Conservation (phyloP, 2,797 vertebrate genomes). For the Ctenopoma kingsleyae region DNA sequence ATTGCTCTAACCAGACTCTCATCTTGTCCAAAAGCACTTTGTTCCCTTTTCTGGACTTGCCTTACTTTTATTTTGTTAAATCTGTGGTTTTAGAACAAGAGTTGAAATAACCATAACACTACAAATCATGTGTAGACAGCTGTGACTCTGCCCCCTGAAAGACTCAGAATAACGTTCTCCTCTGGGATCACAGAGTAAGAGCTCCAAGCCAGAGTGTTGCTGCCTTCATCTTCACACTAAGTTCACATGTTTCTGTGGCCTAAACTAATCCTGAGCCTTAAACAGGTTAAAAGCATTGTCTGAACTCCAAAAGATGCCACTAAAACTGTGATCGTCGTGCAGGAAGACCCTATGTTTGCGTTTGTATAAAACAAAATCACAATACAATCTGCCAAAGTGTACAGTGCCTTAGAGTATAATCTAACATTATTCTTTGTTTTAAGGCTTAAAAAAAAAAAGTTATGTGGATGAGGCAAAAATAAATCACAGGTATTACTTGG, state of each 20-base stretch:
- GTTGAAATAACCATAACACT: conserved; percentile 52
- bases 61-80: conserved; percentile 70
- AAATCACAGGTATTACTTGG: conserved; percentile 49
- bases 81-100: conserved; percentile 50
- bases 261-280: conserved; percentile 90
- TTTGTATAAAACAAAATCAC: conserved; percentile 89
- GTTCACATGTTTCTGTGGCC: conserved; percentile 74
- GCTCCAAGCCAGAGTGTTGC: conserved; percentile 54
- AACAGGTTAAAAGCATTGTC: conserved; percentile 83
- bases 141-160: conserved; percentile 36
- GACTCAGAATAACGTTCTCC: conserved; percentile 30
- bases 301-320: conserved; percentile 92
- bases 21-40: conserved; percentile 88
- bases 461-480: conserved; percentile 53
- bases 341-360: conserved; percentile 88
- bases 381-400: conserved; percentile 98
- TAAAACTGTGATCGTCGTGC: conserved; percentile 95
- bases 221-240: conserved; percentile 73
- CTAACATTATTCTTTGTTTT: conserved; percentile 56
- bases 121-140: conserved; percentile 53
- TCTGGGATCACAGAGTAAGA: conserved; percentile 31
- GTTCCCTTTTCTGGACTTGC: conserved; percentile 82
- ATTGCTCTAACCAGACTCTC: conserved; percentile 80
- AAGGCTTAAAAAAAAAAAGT: conserved; percentile 46
- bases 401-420: conserved; percentile 96